Evolutionary conservation across 2,888 invertebrate species (phyloP).

Genomic region (Beris chalybata): DNA sequence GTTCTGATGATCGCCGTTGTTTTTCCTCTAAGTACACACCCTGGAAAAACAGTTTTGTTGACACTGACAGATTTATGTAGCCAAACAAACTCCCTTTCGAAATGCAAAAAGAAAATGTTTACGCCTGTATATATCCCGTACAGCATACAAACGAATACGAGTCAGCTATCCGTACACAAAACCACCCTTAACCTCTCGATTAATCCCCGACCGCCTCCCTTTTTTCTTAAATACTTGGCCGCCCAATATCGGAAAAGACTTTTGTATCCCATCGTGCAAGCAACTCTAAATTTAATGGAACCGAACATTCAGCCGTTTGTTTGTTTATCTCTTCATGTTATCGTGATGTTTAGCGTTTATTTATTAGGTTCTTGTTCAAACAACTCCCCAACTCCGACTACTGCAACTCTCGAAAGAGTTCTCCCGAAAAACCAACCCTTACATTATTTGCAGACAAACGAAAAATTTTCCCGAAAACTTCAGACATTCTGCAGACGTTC

Average conservation of each 20-base stretch:
- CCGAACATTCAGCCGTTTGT: constrained; percentile 25
- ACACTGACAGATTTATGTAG: constrained; percentile 36
- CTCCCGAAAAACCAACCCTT: no score
- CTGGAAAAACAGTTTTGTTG: constrained; percentile 28
- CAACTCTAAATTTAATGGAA: constrained; percentile 17
- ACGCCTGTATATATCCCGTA: neutral
- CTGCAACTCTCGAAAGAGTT: no score
- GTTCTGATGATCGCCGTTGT: constrained; percentile 27
- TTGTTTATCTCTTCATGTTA: constrained; percentile 40
- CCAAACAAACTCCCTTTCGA: constrained; percentile 34
- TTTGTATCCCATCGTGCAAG: constrained; percentile 6
- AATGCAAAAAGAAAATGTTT: constrained; percentile 31
- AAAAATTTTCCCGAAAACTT: neutral
- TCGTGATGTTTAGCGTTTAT: constrained; percentile 40
- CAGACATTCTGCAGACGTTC: neutral
- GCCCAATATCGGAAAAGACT: constrained; percentile 14
- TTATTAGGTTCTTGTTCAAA: constrained; percentile 34
- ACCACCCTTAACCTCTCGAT: no score
- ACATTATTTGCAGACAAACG: no score
- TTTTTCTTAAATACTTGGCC: constrained; percentile 18
- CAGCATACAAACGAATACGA: neutral
- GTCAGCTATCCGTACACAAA: neutral
- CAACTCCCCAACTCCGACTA: neutral
- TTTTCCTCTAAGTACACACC: neutral
- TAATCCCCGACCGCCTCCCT: no score